Conservation (phyloP, 2,797 vertebrate genomes). For the Crossoptilon crossoptilon region DNA sequence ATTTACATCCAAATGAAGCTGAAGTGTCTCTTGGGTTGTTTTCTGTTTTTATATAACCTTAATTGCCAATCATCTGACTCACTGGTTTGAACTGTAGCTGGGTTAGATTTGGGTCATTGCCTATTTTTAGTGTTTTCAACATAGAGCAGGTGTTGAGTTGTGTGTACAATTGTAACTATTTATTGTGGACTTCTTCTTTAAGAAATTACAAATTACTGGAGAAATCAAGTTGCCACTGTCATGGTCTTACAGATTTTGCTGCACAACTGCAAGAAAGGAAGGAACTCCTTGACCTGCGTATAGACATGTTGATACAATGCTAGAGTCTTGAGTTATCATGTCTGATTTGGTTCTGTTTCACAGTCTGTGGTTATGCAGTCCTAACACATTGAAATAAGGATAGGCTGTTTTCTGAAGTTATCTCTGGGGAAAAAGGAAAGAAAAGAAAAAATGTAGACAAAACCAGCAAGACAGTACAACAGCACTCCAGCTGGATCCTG, state of each 20-base stretch:
- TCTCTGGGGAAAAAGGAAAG: not conserved
- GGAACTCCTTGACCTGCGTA: not conserved
- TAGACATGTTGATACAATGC: not conserved
- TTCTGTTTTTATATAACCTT: not conserved
- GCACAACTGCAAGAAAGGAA: not conserved
- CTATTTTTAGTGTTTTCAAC: constrained; percentile 16
- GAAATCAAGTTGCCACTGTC: not conserved
- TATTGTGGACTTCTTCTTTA: not conserved
- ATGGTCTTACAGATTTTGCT: not conserved
- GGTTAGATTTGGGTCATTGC: not conserved
- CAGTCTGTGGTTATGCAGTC: not conserved
- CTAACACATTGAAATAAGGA: not conserved
- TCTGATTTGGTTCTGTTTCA: not conserved
- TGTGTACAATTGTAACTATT: not conserved
- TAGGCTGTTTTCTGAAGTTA: not conserved
- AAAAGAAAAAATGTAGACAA: not conserved
- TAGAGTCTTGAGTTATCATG: not conserved
- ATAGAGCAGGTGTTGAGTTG: not conserved
- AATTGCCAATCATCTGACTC: not conserved
- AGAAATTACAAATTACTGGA: not conserved
- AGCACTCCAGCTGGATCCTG: not conserved
- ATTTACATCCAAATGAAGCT: not conserved
- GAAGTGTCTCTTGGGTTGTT: not conserved
- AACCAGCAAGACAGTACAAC: not conserved
- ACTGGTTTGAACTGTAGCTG: not conserved